phyloP scores from a whole-genome alignment of 2,888 invertebrate species.

The Meganola albula region DNA sequence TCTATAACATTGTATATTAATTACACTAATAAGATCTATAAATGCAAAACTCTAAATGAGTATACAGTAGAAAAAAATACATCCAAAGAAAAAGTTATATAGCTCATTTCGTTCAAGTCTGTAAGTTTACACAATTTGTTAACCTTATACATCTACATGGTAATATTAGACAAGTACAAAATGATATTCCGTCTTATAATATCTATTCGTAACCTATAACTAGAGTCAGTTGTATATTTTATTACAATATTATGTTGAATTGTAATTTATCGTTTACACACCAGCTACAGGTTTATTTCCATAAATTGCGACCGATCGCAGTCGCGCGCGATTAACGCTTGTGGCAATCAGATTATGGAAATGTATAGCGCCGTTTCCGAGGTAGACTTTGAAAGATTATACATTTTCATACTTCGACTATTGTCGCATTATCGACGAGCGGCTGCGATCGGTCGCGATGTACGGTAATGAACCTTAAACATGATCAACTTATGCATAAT shows the following conservation, averaged over 20 bases:
- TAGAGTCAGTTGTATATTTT: constrained; percentile 73
- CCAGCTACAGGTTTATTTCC: too few species aligned
- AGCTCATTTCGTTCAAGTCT: constrained; percentile 71
- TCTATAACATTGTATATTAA: constrained; percentile 62
- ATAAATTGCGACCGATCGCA: too few species aligned
- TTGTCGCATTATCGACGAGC: too few species aligned
- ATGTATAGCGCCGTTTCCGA: too few species aligned
- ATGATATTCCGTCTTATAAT: constrained; percentile 72
- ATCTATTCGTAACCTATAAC: constrained; percentile 69
- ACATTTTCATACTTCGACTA: too few species aligned
- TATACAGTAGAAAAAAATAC: constrained; percentile 72
- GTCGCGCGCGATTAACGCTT: too few species aligned
- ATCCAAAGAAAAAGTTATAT: constrained; percentile 64
- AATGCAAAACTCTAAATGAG: constrained; percentile 74
- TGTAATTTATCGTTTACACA: constrained; percentile 54
- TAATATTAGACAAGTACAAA: constrained; percentile 77
- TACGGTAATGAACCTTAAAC: too few species aligned
- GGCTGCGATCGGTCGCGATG: too few species aligned
- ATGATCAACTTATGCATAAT: constrained; percentile 41
- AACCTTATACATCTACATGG: constrained; percentile 72
- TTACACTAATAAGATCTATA: constrained; percentile 73
- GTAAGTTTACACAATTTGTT: constrained; percentile 72
- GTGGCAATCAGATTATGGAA: too few species aligned
- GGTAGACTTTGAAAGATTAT: too few species aligned
- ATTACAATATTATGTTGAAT: constrained; percentile 52